These are phyloP conservation scores for Novumbra hubbsi DNA, from an alignment of 2,797 vertebrate genomes.

Conservation along the genomic window DNA sequence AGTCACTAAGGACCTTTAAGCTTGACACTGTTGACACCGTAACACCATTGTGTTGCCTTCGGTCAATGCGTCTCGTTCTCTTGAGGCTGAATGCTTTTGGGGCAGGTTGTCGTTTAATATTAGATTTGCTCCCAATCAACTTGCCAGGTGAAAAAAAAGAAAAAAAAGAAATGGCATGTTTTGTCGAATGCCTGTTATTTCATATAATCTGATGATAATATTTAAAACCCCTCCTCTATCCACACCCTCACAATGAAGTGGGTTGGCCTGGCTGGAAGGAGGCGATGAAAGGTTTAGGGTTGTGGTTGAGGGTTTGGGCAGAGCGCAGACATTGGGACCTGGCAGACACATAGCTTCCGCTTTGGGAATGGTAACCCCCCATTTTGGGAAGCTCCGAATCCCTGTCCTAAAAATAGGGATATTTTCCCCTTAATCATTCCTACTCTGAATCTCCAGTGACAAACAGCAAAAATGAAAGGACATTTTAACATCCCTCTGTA, in stretches of 20 bases:
- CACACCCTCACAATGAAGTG: background rate
- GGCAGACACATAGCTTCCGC: background rate
- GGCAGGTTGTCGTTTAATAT: too few species aligned
- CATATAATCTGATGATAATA: constrained; percentile 32
- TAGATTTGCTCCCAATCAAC: too few species aligned
- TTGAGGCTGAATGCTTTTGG: too few species aligned
- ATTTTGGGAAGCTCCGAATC: constrained; percentile 49
- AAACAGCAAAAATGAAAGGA: constrained; percentile 39
- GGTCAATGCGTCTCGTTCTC: too few species aligned
- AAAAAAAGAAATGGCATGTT: constrained; percentile 20
- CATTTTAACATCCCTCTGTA: constrained; percentile 27
- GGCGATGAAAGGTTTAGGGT: constrained; percentile 19
- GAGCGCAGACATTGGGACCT: constrained; percentile 40
- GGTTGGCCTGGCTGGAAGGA: constrained; percentile 14
- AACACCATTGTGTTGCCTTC: too few species aligned
- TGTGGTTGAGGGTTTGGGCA: constrained; percentile 25
- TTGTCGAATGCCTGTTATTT: constrained; percentile 41
- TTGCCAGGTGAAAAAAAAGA: too few species aligned
- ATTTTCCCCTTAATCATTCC: constrained; percentile 30
- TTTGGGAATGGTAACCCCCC: constrained; percentile 14
- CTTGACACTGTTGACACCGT: too few species aligned
- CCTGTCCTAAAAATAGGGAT: constrained; percentile 15
- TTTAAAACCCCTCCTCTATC: background rate
- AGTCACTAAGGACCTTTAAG: too few species aligned
- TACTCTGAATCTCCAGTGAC: constrained; percentile 38